Evolutionary conservation across 2,113 vertebrate species (phyloP).

Genomic region (Pongo pygmaeus): DNA sequence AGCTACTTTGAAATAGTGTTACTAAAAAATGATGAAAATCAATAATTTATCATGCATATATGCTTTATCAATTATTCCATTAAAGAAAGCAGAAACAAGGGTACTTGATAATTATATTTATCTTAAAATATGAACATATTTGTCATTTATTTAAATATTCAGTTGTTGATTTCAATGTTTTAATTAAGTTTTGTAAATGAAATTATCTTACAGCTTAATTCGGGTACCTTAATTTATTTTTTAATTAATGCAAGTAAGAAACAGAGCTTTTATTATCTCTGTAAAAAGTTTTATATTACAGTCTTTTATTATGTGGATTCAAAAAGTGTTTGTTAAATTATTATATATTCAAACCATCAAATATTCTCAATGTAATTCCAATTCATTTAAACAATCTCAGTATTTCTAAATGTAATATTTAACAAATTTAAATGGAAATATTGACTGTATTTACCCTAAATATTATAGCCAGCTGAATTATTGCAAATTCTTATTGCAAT

Average conservation of each 20-base stretch:
- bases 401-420: background rate
- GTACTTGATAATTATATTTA: background rate
- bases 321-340: slow-evolving; percentile 28
- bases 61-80: background rate
- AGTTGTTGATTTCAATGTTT: background rate
- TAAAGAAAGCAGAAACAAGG: background rate
- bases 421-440: background rate
- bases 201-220: slow-evolving; percentile 52
- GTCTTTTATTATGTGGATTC: slow-evolving; percentile 61
- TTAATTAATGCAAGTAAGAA: slow-evolving; percentile 47
- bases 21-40: background rate
- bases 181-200: slow-evolving; percentile 57
- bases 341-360: slow-evolving; percentile 20
- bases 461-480: background rate
- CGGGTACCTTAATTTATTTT: slow-evolving; percentile 12
- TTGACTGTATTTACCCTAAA: background rate
- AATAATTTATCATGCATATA: background rate
- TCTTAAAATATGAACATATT: background rate
- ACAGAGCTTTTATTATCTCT: slow-evolving; percentile 58
- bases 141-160: background rate
- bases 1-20: background rate
- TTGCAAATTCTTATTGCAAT: background rate
- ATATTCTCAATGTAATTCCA: slow-evolving; percentile 22
- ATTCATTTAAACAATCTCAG: background rate
- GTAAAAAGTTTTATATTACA: slow-evolving; percentile 58